Base-by-base conservation (phyloP, 2,113 vertebrate species). In the Plectropomus leopardus region DNA sequence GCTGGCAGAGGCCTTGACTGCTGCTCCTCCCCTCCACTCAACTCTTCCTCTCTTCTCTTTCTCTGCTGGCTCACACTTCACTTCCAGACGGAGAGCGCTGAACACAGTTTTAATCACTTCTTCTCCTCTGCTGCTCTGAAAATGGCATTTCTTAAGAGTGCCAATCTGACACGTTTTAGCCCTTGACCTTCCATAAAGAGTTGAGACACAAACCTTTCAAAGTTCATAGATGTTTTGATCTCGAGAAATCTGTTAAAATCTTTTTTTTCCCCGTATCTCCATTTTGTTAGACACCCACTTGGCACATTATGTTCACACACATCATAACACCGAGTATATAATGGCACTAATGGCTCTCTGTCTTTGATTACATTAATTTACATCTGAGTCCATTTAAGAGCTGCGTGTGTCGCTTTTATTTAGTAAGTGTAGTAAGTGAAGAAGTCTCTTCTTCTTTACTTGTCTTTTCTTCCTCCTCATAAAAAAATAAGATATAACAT, bases 1-100 rank as follows among this genome's bases (percentile, higher is more conserved):
- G 55, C 84, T 88, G 88, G 90, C 86, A 82, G 72, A 72, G 89
- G 85, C 76, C 84, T 87, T 79, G 89, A 90, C 87, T 92, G 82
- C 84, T 81, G 69, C 90, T 86, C 86, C 86, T 79, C 88, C 88
- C 60, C 48, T 83, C 69, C 74, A 74, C 82, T 89, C 86, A 61
- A 11, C 78, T 66, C 57, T 61, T 84, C 76, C 70, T 66, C 71
- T 63, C 66, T 32, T n/a, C 63, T 71, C 47, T 59, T 26, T 65
- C 64, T 50, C 54, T 30, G 19, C 85, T 80, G 23, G 73, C 63
- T 74, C 65, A 70, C 82, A 64, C 76, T 78, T 86, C 60, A 55
- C 72, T 54, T 65, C 60, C 28, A 55, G 21, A 45, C 53, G n/a
- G 9, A 74, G 48, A 57, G 40, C 14, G 68, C 44, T 64, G 36